Evolutionary conservation across 2,113 vertebrate genomes (phyloP).

Genomic region (Orycteropus afer): DNA sequence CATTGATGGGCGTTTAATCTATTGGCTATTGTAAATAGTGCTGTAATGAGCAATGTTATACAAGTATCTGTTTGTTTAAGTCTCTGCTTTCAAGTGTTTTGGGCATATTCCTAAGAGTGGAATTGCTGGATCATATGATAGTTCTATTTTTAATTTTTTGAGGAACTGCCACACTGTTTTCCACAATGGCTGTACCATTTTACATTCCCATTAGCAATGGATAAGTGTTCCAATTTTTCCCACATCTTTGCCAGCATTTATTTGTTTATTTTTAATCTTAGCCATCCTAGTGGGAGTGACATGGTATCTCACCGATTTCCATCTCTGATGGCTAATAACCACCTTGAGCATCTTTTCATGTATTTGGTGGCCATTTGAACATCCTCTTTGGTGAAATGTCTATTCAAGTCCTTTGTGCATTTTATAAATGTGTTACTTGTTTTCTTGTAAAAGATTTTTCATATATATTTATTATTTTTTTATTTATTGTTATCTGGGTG

Average conservation of each 20-base stretch:
- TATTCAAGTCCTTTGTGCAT: background rate
- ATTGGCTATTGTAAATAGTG: too few relatives aligned
- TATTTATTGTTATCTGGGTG: too few relatives aligned
- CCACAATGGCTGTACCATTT: background rate
- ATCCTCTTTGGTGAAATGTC: background rate
- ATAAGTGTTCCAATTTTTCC: background rate
- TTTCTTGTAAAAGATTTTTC: background rate
- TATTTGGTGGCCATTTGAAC: background rate
- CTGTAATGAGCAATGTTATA: too few relatives aligned
- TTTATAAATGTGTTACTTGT: background rate
- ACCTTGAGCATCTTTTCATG: background rate
- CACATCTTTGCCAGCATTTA: background rate
- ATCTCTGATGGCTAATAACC: background rate
- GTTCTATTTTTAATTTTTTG: too few relatives aligned
- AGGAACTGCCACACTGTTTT: background rate
- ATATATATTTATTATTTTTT: background rate
- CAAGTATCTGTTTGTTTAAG: too few relatives aligned
- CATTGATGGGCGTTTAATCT: too few relatives aligned
- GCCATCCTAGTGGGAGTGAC: background rate
- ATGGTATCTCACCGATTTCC: background rate
- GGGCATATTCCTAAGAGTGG: too few relatives aligned
- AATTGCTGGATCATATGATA: too few relatives aligned
- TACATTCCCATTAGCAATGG: background rate
- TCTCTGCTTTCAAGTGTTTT: too few relatives aligned
- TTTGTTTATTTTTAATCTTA: background rate